These are phyloP conservation scores for Lucinisca nassula DNA, from an alignment of 2,888 invertebrate genomes.

Conservation along the genomic window DNA sequence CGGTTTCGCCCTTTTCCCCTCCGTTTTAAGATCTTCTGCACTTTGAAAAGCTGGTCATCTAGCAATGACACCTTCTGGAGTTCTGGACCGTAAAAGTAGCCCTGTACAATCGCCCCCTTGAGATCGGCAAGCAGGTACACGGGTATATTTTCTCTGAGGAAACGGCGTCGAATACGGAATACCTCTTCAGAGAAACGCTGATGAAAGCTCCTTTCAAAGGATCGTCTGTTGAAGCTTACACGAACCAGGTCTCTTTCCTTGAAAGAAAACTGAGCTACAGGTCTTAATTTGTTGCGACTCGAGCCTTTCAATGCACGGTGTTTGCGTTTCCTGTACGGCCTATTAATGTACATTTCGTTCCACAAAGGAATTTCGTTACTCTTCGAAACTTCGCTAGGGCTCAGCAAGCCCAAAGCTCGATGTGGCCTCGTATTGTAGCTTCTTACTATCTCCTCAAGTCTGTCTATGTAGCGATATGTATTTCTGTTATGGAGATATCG, in stretches of 20 bases:
- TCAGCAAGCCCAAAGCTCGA: background rate
- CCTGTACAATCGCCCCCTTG: background rate
- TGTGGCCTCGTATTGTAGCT: background rate
- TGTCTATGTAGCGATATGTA: constrained; percentile 13
- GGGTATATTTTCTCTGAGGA: background rate
- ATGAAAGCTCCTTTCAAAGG: background rate
- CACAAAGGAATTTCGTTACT: constrained; percentile 1
- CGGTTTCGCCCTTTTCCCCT: background rate
- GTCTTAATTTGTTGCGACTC: background rate
- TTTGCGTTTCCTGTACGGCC: background rate
- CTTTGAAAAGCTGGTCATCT: background rate
- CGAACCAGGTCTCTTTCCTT: background rate
- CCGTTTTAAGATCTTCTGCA: background rate
- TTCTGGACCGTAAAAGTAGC: background rate
- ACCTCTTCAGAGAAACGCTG: background rate
- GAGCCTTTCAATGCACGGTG: background rate
- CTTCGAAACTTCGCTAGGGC: background rate
- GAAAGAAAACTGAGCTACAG: background rate
- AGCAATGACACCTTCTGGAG: background rate
- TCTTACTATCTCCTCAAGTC: background rate
- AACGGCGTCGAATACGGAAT: background rate
- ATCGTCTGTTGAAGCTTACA: background rate
- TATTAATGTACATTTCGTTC: background rate
- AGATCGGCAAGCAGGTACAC: background rate
- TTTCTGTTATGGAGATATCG: background rate